Percentiles rank a stretch among this genome's conserved stretches.
Conservation (phyloP, 2,797 vertebrate genomes). For the Falco concolor region DNA sequence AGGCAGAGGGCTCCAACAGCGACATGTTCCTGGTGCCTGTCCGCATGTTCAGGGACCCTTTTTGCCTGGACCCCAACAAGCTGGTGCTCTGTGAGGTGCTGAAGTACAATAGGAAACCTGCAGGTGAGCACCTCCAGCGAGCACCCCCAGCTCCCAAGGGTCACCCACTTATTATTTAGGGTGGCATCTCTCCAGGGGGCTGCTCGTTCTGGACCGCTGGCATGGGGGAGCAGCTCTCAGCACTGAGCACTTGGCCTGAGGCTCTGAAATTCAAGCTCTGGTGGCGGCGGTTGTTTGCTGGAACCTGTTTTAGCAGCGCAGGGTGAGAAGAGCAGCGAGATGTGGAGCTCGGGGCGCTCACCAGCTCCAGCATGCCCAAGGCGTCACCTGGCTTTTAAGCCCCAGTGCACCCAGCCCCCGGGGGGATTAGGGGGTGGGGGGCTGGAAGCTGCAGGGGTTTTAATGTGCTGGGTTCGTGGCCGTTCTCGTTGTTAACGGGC, state of each 20-base stretch:
- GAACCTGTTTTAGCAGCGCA: neutral
- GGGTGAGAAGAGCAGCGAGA: neutral
- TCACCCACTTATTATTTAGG: neutral
- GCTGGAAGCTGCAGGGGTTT: neutral
- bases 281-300: neutral
- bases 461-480: fast-evolving
- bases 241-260: neutral
- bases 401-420: neutral
- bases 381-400: neutral
- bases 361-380: neutral
- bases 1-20: conserved; percentile 79
- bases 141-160: fast-evolving
- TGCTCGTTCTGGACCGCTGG: fast-evolving
- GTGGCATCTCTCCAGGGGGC: fast-evolving
- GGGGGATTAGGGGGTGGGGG: neutral
- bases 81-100: conserved; percentile 88
- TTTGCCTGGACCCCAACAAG: conserved; percentile 86
- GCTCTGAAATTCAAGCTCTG: neutral
- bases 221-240: neutral
- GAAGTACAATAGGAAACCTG: conserved; percentile 78
- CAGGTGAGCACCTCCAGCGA: conserved; percentile 66
- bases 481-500: neutral
- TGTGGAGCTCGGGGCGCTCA: fast-evolving
- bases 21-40: conserved; percentile 87
- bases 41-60: conserved; percentile 85